These are phyloP conservation scores for Lytechinus pictus DNA, from an alignment of 35 echinoderm and acorn worm species.

Conservation along the genomic window DNA sequence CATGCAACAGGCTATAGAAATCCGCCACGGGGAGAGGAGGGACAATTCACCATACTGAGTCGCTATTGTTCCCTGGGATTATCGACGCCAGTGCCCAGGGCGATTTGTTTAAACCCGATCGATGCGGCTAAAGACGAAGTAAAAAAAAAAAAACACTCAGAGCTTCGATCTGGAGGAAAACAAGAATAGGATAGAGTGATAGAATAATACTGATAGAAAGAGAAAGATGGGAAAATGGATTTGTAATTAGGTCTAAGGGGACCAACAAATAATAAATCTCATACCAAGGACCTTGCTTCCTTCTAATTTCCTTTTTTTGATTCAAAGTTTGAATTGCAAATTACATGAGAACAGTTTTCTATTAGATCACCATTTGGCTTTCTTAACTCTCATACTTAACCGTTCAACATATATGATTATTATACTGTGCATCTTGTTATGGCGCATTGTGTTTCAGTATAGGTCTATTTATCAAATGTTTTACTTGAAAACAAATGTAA, in stretches of 20 bases:
- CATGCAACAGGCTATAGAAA: slow-evolving; percentile 21
- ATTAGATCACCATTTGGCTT: too few relatives aligned
- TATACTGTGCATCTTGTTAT: too few relatives aligned
- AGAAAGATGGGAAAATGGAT: slow-evolving; percentile 17
- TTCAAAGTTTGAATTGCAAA: neutral
- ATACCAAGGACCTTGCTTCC: neutral
- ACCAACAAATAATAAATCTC: neutral
- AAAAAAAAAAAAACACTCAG: slow-evolving; percentile 16
- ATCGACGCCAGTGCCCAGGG: slow-evolving; percentile 27
- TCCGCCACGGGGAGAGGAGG: slow-evolving; percentile 18
- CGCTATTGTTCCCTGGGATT: slow-evolving; percentile 48
- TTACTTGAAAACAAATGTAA: too few relatives aligned
- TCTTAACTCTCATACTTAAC: too few relatives aligned
- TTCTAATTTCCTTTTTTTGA: neutral
- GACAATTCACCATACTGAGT: neutral
- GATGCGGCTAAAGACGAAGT: slow-evolving; percentile 22
- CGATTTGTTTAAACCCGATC: slow-evolving; percentile 52
- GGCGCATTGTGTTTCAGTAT: too few relatives aligned
- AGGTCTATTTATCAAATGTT: too few relatives aligned
- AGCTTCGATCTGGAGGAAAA: neutral
- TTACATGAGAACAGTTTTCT: neutral
- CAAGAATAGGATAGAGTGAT: neutral
- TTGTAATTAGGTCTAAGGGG: slow-evolving; percentile 11
- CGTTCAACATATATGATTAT: too few relatives aligned
- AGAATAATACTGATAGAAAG: neutral